These are phyloP conservation scores for Dipodomys stephensi DNA, from an alignment of 2,113 vertebrate genomes.

Conservation along the genomic window DNA sequence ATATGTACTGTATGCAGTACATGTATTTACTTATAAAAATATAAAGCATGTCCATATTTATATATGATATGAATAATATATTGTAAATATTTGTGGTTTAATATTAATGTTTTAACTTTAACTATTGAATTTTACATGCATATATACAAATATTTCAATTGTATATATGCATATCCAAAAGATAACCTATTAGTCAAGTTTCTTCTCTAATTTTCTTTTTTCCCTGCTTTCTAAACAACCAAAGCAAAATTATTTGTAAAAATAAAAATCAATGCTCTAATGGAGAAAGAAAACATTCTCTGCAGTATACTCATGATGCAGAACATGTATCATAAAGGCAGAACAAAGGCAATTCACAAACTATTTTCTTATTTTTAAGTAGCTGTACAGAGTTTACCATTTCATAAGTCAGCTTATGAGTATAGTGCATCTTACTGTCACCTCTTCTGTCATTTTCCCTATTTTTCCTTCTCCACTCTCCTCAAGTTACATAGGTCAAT, in stretches of 20 bases:
- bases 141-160: not conserved
- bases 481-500: too few relatives aligned
- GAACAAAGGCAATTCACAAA: not conserved
- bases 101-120: too few relatives aligned
- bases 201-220: not conserved
- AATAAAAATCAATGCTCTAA: not conserved
- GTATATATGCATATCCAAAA: not conserved
- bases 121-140: too few relatives aligned
- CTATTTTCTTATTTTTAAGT: not conserved
- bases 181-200: not conserved
- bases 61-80: not conserved
- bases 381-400: too few relatives aligned
- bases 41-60: not conserved
- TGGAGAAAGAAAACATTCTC: slow-evolving; percentile 2
- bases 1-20: not conserved
- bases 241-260: not conserved
- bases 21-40: not conserved
- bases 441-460: too few relatives aligned
- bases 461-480: too few relatives aligned
- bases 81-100: too few relatives aligned
- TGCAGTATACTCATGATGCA: not conserved
- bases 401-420: too few relatives aligned
- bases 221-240: not conserved
- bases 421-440: too few relatives aligned
- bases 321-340: not conserved